These are phyloP conservation scores for Brienomyrus brachyistius DNA, from an alignment of 2,113 vertebrate genomes.

Conservation along the genomic window DNA sequence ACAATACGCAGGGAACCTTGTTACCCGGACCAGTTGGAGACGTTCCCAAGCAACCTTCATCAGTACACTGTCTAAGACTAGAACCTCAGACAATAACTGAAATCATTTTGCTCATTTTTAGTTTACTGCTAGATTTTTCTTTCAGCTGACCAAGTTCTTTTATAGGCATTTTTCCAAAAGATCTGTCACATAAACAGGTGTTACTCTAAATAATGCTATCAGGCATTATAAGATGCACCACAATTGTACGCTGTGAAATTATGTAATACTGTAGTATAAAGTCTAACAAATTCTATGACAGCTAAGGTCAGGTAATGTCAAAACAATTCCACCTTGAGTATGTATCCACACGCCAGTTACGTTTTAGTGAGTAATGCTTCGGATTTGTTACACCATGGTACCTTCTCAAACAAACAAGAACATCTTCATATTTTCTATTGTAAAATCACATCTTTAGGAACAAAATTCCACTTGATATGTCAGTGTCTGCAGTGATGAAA, in stretches of 20 bases:
- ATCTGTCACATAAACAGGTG: background rate
- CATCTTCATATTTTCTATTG: background rate
- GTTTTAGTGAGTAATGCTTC: background rate
- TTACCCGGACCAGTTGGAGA: background rate
- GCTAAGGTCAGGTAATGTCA: background rate
- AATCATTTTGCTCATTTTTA: background rate
- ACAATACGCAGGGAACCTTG: background rate
- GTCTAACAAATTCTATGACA: background rate
- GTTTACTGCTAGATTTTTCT: background rate
- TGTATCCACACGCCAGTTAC: background rate
- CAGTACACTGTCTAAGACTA: background rate
- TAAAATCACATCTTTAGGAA: background rate
- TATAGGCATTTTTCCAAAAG: background rate
- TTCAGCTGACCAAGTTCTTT: background rate
- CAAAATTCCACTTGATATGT: background rate
- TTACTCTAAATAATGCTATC: background rate
- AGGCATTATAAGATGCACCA: background rate
- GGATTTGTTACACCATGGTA: background rate
- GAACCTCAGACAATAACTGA: background rate
- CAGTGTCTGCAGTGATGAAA: background rate
- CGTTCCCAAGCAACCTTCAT: background rate
- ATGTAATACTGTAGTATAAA: background rate
- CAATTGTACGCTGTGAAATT: background rate
- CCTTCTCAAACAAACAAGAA: background rate
- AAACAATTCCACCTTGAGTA: background rate